Base-by-base conservation (phyloP, 2,888 invertebrate genomes). In the Agriopis leucophaearia region DNA sequence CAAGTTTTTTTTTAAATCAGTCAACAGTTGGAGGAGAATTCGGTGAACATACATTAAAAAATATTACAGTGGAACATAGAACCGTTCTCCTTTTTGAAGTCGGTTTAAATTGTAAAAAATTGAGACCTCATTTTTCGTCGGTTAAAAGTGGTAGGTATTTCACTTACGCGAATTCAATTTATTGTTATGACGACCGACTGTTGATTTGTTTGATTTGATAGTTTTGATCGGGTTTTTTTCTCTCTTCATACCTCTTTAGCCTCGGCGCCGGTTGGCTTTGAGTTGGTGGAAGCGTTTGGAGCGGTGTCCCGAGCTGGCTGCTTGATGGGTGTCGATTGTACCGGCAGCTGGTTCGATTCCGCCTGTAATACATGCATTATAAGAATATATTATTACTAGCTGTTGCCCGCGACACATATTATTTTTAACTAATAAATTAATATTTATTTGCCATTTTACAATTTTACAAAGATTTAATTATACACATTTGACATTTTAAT, bases 221-320 rank as follows among this genome's bases (percentile, higher is more conserved):
- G 51, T 54, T 54, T n/a, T 54, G 15, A 13, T 36, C n/a, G 38
- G 5, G 7, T n/a, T 60, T 40, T 18, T 18, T 35, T 27, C 42
- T 13, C 13, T 7, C 12, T 8, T 54, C 60, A 64, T 77, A 88
- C 88, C 84, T 89, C 88, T 74, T 85, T 88, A 77, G 74, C 66
- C 5, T 87, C 86, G 60, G 62, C 66, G 13, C 72, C 65, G 18
- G 76, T 59, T 0, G 75, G 71, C 59, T 82, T 84, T 40, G 79
- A 54, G 48, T 16, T 51, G 18, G 57, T 69, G 47, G 63, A 61
- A 0, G 59, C 40, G 7, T 0, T 15, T 0, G 38, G 10, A 0
- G 75, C 59, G 36, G 51, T 69, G 0, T 77, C 78, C n/a, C 69
- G 71, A 0, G 44, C 44, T 7, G 70, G 42, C 13, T 77, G 80